phyloP scores from a whole-genome alignment of 2,888 invertebrate genomes.

The Chaitophorus viminalis region DNA sequence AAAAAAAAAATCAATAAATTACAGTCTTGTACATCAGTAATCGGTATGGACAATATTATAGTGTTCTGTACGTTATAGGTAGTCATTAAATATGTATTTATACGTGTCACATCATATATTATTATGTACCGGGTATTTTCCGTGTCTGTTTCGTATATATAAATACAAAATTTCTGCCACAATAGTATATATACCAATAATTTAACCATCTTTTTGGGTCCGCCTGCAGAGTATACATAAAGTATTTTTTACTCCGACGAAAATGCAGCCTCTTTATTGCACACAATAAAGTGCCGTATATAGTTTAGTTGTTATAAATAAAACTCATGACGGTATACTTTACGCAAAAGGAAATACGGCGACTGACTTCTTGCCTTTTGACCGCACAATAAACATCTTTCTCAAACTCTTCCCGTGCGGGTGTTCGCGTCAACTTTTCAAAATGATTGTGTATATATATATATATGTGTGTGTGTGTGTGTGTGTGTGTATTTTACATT shows the following conservation, averaged over 20 bases:
- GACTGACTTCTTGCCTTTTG: slow-evolving; percentile 12
- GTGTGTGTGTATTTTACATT: neutral
- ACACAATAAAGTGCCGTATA: neutral
- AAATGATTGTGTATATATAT: slow-evolving; percentile 8
- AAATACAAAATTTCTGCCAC: neutral
- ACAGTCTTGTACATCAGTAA: neutral
- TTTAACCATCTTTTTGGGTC: neutral
- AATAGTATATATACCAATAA: neutral
- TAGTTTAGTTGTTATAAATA: slow-evolving; percentile 14
- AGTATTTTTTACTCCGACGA: neutral
- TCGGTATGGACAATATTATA: too few relatives aligned
- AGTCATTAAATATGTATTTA: too few relatives aligned
- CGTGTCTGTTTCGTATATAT: too few relatives aligned
- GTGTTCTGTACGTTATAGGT: too few relatives aligned
- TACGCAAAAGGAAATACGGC: neutral
- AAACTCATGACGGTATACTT: neutral
- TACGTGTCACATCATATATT: too few relatives aligned
- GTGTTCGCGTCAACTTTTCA: neutral
- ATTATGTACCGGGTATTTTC: neutral
- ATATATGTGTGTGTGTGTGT: neutral
- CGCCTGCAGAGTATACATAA: neutral
- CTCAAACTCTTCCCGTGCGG: neutral
- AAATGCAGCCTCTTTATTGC: neutral
- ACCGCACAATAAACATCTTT: slow-evolving; percentile 13
- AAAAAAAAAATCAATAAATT: too few relatives aligned